phyloP scores from a whole-genome alignment of 2,888 invertebrate species.

The Acanthococcus lagerstroemiae region DNA sequence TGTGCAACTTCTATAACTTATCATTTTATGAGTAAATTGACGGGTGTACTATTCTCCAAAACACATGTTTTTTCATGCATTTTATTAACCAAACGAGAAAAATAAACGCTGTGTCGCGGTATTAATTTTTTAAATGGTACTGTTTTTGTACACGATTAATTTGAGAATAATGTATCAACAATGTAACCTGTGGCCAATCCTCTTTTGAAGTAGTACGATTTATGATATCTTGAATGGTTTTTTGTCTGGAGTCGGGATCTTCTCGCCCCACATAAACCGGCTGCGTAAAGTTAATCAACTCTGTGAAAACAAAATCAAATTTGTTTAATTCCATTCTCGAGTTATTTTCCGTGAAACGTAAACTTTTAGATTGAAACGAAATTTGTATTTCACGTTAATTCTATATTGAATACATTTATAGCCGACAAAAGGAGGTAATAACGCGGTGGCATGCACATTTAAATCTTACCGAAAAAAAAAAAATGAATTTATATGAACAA shows the following conservation, averaged over 20 bases:
- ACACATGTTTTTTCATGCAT: too few species aligned
- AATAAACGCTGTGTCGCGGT: too few species aligned
- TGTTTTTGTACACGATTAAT: too few species aligned
- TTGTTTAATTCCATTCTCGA: neutral
- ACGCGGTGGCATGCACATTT: neutral
- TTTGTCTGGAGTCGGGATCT: constrained; percentile 82
- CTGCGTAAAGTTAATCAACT: constrained; percentile 85
- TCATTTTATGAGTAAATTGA: too few species aligned
- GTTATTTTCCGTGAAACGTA: neutral
- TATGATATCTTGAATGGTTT: constrained; percentile 80
- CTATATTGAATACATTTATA: constrained; percentile 2
- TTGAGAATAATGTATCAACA: too few species aligned
- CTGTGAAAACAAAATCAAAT: constrained; percentile 44
- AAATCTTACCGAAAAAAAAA: neutral
- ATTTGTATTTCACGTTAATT: too few species aligned
- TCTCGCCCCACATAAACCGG: constrained; percentile 90
- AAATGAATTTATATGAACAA: too few species aligned
- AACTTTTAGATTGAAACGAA: too few species aligned
- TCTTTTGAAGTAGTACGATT: constrained; percentile 69
- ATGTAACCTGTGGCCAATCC: constrained; percentile 80
- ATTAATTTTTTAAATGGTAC: too few species aligned
- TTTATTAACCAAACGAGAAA: too few species aligned
- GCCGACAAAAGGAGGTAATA: constrained; percentile 5
- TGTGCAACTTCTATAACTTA: neutral
- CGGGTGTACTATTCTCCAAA: too few species aligned